A percentile compares a stretch with the other conserved stretches of the same genome.
Evolutionary conservation across 2,797 vertebrate genomes (phyloP).

Genomic region (Myotis pilosus): DNA sequence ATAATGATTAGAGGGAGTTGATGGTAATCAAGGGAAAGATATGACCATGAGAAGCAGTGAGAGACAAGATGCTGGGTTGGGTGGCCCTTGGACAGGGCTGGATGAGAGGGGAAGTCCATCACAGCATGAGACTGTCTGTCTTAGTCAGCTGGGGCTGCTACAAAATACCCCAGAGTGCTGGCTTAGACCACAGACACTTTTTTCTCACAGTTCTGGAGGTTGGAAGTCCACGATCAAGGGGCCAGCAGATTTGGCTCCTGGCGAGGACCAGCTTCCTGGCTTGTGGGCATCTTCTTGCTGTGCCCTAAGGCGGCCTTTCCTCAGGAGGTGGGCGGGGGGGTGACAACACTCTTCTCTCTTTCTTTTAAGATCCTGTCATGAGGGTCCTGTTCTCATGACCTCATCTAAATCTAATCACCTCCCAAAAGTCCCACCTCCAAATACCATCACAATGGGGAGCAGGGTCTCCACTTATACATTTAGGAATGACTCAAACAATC

Average conservation of each 20-base stretch:
- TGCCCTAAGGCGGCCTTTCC: background rate
- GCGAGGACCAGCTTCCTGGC: background rate
- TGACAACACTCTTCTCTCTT: background rate
- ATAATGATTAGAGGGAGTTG: background rate
- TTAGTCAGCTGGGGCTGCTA: background rate
- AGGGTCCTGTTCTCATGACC: background rate
- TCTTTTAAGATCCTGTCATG: background rate
- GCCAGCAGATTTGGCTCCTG: too few relatives aligned
- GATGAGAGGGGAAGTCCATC: background rate
- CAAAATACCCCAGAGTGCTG: background rate
- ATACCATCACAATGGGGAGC: background rate
- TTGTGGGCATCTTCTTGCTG: fast-evolving
- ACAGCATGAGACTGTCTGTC: background rate
- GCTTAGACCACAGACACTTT: background rate
- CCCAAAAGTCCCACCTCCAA: background rate
- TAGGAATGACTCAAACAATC: background rate
- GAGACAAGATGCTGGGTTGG: background rate
- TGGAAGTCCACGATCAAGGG: background rate
- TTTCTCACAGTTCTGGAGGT: background rate
- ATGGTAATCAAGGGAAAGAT: background rate
- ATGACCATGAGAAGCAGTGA: background rate
- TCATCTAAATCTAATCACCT: background rate
- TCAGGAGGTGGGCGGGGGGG: background rate
- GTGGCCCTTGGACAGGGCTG: background rate
- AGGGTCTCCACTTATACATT: background rate